Conservation (phyloP, 2,888 invertebrate species). For the Torymus aiolomorphi region DNA sequence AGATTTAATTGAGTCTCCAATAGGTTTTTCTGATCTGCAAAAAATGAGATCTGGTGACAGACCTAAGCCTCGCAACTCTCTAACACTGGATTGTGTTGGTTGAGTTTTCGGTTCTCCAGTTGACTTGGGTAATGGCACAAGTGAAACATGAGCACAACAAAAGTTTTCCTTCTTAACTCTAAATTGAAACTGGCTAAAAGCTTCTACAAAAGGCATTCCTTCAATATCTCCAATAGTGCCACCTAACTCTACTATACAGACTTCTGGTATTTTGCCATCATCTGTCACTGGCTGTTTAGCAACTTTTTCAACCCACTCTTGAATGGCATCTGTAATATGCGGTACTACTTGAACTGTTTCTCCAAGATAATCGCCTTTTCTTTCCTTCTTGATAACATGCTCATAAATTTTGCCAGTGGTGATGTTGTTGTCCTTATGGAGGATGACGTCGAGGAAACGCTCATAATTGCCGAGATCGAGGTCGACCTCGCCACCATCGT, state of each 20-base stretch:
- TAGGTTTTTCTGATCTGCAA: slow-evolving; percentile 92
- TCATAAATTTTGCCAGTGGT: slow-evolving; percentile 99
- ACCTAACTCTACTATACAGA: slow-evolving; percentile 94
- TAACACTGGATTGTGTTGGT: slow-evolving; percentile 97
- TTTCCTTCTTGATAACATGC: slow-evolving; percentile 94
- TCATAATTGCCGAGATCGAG: slow-evolving; percentile 99
- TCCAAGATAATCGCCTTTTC: slow-evolving; percentile 96
- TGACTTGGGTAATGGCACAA: slow-evolving; percentile 92
- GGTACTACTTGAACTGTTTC: slow-evolving; percentile 99
- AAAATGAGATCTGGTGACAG: slow-evolving; percentile 96
- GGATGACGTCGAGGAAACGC: slow-evolving; percentile 95
- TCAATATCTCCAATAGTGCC: slow-evolving; percentile 99
- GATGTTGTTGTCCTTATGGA: slow-evolving; percentile 97
- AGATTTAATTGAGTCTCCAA: slow-evolving; percentile 89
- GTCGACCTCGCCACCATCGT: slow-evolving; percentile 99
- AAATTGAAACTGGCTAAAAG: slow-evolving; percentile 98
- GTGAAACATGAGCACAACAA: slow-evolving; percentile 96
- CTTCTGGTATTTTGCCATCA: slow-evolving; percentile 83
- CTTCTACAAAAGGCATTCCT: slow-evolving; percentile 99
- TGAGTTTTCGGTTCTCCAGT: slow-evolving; percentile 99
- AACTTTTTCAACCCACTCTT: slow-evolving; percentile 98
- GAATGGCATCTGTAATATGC: slow-evolving; percentile 98
- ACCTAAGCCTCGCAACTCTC: slow-evolving; percentile 95
- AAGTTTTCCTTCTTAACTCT: slow-evolving; percentile 95
- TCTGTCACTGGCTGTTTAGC: slow-evolving; percentile 88